Evolutionary conservation across 53 echinoderm and acorn worm genomes (phyloP), one percentile per base, ranked within the genome.

Genomic region (Crossaster papposus): DNA sequence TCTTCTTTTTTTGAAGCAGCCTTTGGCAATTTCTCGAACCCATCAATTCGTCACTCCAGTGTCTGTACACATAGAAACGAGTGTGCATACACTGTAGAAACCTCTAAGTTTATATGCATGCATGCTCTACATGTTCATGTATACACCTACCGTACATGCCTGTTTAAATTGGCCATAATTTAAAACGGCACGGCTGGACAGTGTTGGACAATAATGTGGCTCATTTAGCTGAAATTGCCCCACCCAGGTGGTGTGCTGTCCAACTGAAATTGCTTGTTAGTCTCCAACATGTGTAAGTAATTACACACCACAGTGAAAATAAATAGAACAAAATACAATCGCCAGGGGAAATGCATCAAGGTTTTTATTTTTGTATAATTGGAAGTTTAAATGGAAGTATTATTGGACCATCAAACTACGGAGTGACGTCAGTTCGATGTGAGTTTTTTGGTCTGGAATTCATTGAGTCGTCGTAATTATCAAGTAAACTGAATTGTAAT

Each of bases 241-340:
- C 38, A 20, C 87, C 76, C 87, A 87, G 87, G 87, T 87, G 87
- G 87, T 62, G 77, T 62, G 77, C 87, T 77, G 87, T n/a, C 26
- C 77, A 77, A 18, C 77, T 58, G 77, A 87, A 87, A 76, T 87
- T 75, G 76, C 87, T 87, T 37, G 64, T 87, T 87, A 87, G 77
- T 14, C 24, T 75, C 36, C 37, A 87, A 62, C 87, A 87, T 87
- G 87, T 76, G 87, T 35, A 76, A 77, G 87, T 75, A 77, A 87
- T 87, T 87, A 87, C 76, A 62, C 38, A 26, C 58, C 31, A 14
- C 64, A 51, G 20, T 70, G 51, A 85, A 38, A 85, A 63, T 3
- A 9, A 31, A 30, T 73, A 30, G 11, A 52, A 20, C 7, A 51
- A 83, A 83, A 36, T 70, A 63, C 13, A 7, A 28, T 24, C 51